Evolutionary conservation across 2,113 vertebrate species (phyloP), one percentile per base, ranked within the genome.

Genomic region (Catharus fuscescens): DNA sequence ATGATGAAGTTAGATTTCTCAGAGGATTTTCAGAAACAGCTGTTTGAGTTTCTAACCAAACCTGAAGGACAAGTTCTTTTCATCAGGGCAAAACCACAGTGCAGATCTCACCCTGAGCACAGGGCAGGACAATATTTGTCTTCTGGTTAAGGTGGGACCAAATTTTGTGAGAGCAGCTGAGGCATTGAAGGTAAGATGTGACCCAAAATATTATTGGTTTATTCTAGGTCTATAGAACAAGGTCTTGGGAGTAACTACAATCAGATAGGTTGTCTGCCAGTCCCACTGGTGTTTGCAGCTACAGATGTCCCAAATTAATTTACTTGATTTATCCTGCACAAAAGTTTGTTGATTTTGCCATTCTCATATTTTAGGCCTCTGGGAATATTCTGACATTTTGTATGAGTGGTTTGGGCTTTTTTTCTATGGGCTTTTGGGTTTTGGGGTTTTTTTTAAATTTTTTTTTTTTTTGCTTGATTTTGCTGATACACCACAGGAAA

Each of bases 1-100:
- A 13, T 77, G 79, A 90, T 42, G 71, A 86, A 92, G 34, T 44
- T 78, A 74, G 50, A 80, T 86, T 93, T 95, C 80, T 89, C 76
- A 10, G 74, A 72, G 50, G 70, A 36, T 74, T 92, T 82, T 80
- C 81, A 78, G 78, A 93, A 86, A 29, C 47, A 53, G 56, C 18
- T 53, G 26, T 82, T 96, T 44, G 47, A 73, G 31, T 81, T 94
- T 92, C 92, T 57, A 57, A 3, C 45, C 45, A 40, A 94, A 85
- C 50, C 62, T 19, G 62, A 83, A 79, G 62, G 86, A 67, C 45
- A 67, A 67, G 44, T 52, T 78, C 47, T 54, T 86, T 76, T 38
- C 78, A 83, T 48, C 45, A 72, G 52, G 67, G 26, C 48, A 72
- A 74, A 95, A 47, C 32, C 45, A 60, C 50, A 47, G 17, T 21